phyloP scores from a whole-genome alignment of 92 coral and sea anemone genomes.

The Umimayanthus kanabou region DNA sequence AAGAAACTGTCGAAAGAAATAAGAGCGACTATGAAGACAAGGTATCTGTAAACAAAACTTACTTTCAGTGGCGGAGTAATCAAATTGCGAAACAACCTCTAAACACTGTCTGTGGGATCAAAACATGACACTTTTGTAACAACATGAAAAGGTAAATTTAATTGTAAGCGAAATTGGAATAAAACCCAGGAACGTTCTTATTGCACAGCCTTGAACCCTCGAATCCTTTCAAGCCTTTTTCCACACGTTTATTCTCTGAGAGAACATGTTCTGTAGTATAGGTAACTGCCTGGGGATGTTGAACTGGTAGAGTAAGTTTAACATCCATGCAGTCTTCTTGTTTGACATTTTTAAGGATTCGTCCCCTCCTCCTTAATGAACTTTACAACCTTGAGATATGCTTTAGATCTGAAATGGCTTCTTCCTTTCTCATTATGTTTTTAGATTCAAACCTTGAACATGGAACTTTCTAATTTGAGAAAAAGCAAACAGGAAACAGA shows the following conservation, averaged over 20 bases:
- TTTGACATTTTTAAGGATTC: too few relatives aligned
- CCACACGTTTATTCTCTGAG: not conserved
- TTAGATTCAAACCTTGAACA: constrained; percentile 20
- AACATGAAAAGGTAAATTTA: too few relatives aligned
- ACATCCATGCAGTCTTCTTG: too few relatives aligned
- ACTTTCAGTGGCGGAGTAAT: not conserved
- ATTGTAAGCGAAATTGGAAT: too few relatives aligned
- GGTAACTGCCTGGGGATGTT: too few relatives aligned
- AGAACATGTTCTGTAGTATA: too few relatives aligned
- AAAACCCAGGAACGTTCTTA: too few relatives aligned
- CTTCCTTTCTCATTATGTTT: not conserved
- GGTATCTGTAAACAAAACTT: not conserved
- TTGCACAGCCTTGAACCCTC: not conserved
- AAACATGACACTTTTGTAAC: not conserved
- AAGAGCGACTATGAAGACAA: constrained; percentile 35
- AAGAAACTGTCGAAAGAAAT: constrained; percentile 25
- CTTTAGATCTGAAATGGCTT: not conserved
- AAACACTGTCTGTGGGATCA: not conserved
- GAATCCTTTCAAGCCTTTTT: not conserved
- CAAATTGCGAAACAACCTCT: not conserved
- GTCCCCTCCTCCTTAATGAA: not conserved
- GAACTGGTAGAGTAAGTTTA: too few relatives aligned
- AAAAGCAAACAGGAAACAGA: not conserved
- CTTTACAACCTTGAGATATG: not conserved
- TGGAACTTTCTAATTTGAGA: constrained; percentile 12